phyloP scores from a whole-genome alignment of 2,797 vertebrate species.

The Anomalospiza imberbis region DNA sequence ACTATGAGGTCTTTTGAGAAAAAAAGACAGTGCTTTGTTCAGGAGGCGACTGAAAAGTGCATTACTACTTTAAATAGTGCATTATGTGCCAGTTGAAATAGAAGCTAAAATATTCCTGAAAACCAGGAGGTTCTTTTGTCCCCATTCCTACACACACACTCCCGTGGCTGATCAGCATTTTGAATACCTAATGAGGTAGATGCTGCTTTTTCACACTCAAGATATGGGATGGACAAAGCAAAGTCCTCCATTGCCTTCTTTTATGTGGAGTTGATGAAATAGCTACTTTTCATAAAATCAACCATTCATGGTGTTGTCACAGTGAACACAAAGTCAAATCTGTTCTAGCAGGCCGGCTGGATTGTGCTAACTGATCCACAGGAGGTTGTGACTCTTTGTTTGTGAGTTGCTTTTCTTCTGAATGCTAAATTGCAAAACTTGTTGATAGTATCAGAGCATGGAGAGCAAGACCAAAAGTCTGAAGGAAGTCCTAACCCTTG shows the following conservation, averaged over 20 bases:
- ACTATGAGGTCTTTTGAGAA: slow-evolving; percentile 42
- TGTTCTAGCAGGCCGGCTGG: not conserved
- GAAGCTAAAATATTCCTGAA: slow-evolving; percentile 16
- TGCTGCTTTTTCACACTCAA: not conserved
- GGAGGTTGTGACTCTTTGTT: not conserved
- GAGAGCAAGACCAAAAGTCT: not conserved
- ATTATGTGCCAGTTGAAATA: slow-evolving; percentile 32
- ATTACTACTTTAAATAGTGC: not conserved
- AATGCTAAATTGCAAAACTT: not conserved
- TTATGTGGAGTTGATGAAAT: not conserved
- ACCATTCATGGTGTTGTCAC: not conserved
- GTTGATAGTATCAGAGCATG: not conserved
- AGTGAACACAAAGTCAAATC: not conserved
- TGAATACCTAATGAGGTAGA: not conserved
- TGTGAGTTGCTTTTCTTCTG: not conserved
- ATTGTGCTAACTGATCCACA: not conserved
- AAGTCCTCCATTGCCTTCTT: not conserved
- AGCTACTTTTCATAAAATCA: not conserved
- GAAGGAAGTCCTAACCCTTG: not conserved
- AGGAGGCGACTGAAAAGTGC: not conserved
- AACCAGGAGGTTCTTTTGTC: not conserved
- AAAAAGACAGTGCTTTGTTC: slow-evolving; percentile 41
- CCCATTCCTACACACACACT: not conserved
- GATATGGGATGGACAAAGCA: not conserved
- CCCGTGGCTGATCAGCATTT: not conserved